A percentile compares a stretch with the other conserved stretches of the same genome.
Evolutionary conservation across 2,797 vertebrate genomes (phyloP).

Genomic region (Protosalanx chinensis): DNA sequence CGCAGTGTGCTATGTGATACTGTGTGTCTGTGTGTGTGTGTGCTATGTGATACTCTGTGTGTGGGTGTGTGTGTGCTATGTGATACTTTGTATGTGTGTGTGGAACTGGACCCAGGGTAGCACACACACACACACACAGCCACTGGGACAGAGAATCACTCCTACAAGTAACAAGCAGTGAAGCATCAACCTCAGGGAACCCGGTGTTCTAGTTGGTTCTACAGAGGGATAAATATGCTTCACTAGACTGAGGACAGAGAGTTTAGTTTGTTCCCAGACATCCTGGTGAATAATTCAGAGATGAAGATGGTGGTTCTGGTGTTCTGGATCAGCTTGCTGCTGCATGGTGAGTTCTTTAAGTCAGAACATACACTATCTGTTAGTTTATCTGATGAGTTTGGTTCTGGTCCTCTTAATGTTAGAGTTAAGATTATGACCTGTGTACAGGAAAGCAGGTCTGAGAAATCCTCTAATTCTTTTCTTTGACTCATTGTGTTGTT

Average conservation of each 20-base stretch:
- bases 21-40: slow-evolving; percentile 33
- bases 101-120: slow-evolving; percentile 67
- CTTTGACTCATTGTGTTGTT: neutral
- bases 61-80: slow-evolving; percentile 27
- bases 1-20: slow-evolving; percentile 61
- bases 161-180: slow-evolving; percentile 54
- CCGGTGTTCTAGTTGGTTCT: slow-evolving; percentile 49
- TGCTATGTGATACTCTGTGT: slow-evolving; percentile 35
- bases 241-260: slow-evolving; percentile 26
- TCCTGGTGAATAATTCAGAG: slow-evolving; percentile 62
- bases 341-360: slow-evolving; percentile 67
- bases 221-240: slow-evolving; percentile 35
- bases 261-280: slow-evolving; percentile 24
- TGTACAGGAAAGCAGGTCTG: no score
- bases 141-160: slow-evolving; percentile 41
- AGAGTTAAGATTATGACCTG: no score
- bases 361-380: no score
- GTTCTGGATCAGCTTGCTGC: slow-evolving; percentile 65
- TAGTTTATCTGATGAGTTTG: no score
- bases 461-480: no score
- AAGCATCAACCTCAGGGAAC: slow-evolving; percentile 50
- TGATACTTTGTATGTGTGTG: slow-evolving; percentile 29
- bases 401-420: no score
- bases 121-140: slow-evolving; percentile 38
- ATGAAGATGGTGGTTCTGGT: slow-evolving; percentile 67